These are phyloP conservation scores for Nicator chloris DNA, from an alignment of 2,113 vertebrate species.

Conservation along the genomic window DNA sequence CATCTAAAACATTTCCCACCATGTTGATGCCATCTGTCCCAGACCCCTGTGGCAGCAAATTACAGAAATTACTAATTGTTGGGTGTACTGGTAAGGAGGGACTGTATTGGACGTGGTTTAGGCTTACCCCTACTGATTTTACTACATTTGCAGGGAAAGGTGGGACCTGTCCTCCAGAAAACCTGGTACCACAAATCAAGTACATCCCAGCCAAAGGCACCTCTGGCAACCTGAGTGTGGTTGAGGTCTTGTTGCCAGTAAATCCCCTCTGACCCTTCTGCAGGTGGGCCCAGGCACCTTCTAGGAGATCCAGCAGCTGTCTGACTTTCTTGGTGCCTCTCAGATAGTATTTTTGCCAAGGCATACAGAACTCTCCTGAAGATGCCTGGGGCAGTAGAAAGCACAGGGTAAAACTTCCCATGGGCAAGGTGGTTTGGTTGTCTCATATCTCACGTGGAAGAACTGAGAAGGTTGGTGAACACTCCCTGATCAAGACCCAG, in stretches of 20 bases:
- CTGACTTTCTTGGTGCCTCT: neutral
- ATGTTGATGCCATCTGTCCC: neutral
- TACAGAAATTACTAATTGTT: neutral
- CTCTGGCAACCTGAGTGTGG: neutral
- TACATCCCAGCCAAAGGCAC: neutral
- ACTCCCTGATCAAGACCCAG: neutral
- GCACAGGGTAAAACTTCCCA: neutral
- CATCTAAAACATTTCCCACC: neutral
- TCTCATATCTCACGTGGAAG: neutral
- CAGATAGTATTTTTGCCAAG: neutral
- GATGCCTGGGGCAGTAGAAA: neutral
- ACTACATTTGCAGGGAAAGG: rapidly evolving
- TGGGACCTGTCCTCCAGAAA: neutral
- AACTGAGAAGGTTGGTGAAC: neutral
- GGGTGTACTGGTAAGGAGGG: neutral
- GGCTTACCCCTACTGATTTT: neutral
- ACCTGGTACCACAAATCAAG: neutral
- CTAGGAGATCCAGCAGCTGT: neutral
- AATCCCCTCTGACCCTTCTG: neutral
- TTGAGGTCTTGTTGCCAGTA: neutral
- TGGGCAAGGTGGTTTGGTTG: neutral
- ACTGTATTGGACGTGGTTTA: neutral
- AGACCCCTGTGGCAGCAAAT: neutral
- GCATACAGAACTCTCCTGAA: rapidly evolving
- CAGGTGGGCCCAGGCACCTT: rapidly evolving